Evolutionary conservation across 2,888 invertebrate genomes (phyloP), one percentile per base, ranked within the genome.

Genomic region (Notodonta ziczac): DNA sequence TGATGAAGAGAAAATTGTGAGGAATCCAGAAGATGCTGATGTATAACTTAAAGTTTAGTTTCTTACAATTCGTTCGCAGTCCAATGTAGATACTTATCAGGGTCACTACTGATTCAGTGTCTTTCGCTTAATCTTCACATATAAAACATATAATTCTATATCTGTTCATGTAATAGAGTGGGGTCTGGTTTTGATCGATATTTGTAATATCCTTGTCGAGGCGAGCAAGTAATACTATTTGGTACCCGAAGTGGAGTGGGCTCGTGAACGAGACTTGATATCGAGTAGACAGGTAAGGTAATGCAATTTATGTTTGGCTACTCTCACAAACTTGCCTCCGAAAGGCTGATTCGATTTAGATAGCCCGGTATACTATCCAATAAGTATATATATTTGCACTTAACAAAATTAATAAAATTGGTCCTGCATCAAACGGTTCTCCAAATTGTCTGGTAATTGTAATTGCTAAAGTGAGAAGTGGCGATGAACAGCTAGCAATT

Each of bases 281-380:
- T 72, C 74, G 58, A 69, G 73, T 70, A 74, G 74, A 65, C 63
- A 74, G 68, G 71, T 71, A 70, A 61, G 61, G 72, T 79, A 82
- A 82, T 81, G 70, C 75, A 76, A 82, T 82, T 82, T 82, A 69
- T 72, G 72, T 76, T 72, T 72, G 72, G 70, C 70, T 72, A 73
- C 67, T 56, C 63, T 69, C 63, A 60, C 66, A 59, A 73, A 75
- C 69, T 74, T 76, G 63, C 67, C 67, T 62, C 67, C 62, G 61
- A 70, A 71, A 72, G 67, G 60, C 57, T 69, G 71, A 80, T 77
- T 72, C 71, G 69, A 76, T 80, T 77, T 73, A 74, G 72, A 71
- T 75, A 70, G 67, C 64, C 60, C 55, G 56, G 46, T 63, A 51
- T 56, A 16, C 54, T 56, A 44, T 44, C 56, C 50, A 57, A 61